phyloP scores from a whole-genome alignment of 2,797 vertebrate genomes.

The Telmatherina bonti region DNA sequence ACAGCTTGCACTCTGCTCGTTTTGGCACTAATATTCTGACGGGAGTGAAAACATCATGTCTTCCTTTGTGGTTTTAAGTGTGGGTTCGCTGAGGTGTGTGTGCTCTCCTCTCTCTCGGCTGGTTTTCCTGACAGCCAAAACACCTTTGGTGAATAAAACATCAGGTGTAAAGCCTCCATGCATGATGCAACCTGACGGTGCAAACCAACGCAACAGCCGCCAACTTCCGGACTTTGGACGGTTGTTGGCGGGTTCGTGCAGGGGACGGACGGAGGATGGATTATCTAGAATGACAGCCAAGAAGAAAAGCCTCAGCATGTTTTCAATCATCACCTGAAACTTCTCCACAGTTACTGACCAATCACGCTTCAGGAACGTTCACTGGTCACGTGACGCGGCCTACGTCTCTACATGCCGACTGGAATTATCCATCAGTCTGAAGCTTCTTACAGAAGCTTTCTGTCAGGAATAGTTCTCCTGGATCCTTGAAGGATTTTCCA shows the following conservation, averaged over 20 bases:
- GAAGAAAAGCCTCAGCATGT: background rate
- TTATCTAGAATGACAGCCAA: background rate
- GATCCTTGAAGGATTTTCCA: too few relatives aligned
- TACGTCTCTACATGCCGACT: too few relatives aligned
- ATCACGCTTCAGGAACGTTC: background rate
- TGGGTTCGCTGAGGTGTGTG: conserved; percentile 36
- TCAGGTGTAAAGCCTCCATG: conserved; percentile 44
- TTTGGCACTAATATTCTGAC: conserved; percentile 60
- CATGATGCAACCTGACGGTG: conserved; percentile 63
- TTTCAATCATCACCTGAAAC: background rate
- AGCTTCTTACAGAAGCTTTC: too few relatives aligned
- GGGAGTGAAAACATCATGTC: conserved; percentile 55
- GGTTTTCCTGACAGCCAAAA: conserved; percentile 68
- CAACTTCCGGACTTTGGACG: conserved; percentile 14
- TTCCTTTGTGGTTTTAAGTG: conserved; percentile 56
- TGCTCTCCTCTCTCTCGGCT: conserved; percentile 12
- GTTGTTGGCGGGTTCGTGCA: conserved; percentile 22
- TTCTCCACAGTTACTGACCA: background rate
- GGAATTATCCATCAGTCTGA: too few relatives aligned
- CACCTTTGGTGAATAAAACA: conserved; percentile 78
- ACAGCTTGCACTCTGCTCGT: conserved; percentile 38
- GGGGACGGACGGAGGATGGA: background rate
- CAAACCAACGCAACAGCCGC: conserved; percentile 36
- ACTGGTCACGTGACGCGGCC: too few relatives aligned
- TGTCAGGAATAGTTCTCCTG: background rate